These are phyloP conservation scores for Callochromis pleurospilus DNA, from an alignment of 2,113 vertebrate genomes.

Conservation along the genomic window DNA sequence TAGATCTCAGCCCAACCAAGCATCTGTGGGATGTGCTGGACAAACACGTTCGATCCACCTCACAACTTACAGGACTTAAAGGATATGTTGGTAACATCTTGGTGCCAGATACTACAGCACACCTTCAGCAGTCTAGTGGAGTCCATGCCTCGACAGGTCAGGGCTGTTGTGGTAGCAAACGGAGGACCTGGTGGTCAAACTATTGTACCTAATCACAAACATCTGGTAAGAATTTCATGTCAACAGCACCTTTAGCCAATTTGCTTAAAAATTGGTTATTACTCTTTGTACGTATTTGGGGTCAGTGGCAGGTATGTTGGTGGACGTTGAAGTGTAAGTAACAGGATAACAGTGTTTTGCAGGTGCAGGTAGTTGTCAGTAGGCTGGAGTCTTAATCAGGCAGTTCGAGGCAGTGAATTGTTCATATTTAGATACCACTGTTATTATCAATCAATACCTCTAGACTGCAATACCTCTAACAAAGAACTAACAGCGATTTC, in stretches of 20 bases:
- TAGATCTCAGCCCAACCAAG: background rate
- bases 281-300: background rate
- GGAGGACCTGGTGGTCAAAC: background rate
- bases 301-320: background rate
- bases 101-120: background rate
- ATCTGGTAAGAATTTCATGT: background rate
- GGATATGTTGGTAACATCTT: background rate
- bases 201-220: background rate
- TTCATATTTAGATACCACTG: background rate
- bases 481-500: background rate
- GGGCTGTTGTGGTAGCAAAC: background rate
- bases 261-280: background rate
- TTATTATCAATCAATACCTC: background rate
- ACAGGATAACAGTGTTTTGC: background rate
- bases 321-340: background rate
- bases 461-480: background rate
- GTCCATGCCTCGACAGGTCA: background rate
- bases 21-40: background rate
- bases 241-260: background rate
- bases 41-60: background rate
- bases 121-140: background rate
- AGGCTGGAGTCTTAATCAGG: background rate
- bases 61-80: background rate
- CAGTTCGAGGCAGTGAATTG: fast-evolving
- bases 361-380: background rate